phyloP scores from a whole-genome alignment of 2,888 invertebrate genomes.

The Idaea biselata region DNA sequence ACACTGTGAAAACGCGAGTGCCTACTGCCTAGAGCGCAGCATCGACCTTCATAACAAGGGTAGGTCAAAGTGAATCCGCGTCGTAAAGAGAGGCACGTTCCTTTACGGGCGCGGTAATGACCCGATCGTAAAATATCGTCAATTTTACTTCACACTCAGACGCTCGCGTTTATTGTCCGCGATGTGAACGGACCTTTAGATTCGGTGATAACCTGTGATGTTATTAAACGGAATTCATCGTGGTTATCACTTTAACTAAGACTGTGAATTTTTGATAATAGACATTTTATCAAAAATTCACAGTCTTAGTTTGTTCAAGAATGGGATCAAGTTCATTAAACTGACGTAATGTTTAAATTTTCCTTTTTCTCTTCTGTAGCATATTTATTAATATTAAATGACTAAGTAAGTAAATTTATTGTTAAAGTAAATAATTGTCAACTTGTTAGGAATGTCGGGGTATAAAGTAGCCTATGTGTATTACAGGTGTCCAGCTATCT shows the following conservation, averaged over 20 bases:
- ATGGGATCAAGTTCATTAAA: too few relatives aligned
- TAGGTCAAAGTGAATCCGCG: conserved; percentile 60
- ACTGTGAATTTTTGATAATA: not conserved
- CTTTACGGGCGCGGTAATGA: conserved; percentile 68
- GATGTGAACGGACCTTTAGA: conserved; percentile 25
- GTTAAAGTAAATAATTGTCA: too few relatives aligned
- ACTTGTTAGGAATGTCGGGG: too few relatives aligned
- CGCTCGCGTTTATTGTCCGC: conserved; percentile 24
- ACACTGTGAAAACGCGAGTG: not conserved
- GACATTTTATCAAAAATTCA: too few relatives aligned
- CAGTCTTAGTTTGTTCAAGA: too few relatives aligned
- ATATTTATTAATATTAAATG: too few relatives aligned
- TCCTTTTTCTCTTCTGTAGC: too few relatives aligned
- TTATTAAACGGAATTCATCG: not conserved
- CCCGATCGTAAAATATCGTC: conserved; percentile 72
- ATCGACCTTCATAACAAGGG: conserved; percentile 55
- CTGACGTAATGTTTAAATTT: too few relatives aligned
- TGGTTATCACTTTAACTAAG: not conserved
- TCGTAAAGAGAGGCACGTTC: conserved; percentile 61
- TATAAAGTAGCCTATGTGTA: too few relatives aligned
- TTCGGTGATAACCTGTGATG: conserved; percentile 1
- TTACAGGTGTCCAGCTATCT: too few relatives aligned
- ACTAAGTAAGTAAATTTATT: too few relatives aligned
- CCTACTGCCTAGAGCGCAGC: conserved; percentile 3
- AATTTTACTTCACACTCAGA: conserved; percentile 71